phyloP scores from a whole-genome alignment of 2,797 vertebrate species.

The Schizopygopsis malacanthus region DNA sequence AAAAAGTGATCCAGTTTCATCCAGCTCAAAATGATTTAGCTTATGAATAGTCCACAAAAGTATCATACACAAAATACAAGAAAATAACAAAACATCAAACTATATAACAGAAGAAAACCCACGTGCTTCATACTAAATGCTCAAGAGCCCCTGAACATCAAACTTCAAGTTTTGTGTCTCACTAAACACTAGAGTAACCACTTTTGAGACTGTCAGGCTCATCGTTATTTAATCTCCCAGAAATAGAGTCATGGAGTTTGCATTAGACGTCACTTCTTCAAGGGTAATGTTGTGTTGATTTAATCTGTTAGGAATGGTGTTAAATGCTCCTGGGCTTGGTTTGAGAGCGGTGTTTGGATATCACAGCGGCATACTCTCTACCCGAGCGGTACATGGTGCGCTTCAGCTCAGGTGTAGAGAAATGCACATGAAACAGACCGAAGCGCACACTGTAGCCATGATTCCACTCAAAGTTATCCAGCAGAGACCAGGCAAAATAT shows the following conservation, averaged over 20 bases:
- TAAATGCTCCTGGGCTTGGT: constrained; percentile 6
- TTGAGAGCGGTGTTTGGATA: constrained; percentile 68
- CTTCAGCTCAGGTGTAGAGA: constrained; percentile 68
- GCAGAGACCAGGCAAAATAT: constrained; percentile 82
- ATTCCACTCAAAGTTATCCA: constrained; percentile 87
- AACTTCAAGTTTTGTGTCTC: not conserved
- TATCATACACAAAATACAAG: not conserved
- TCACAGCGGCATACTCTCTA: constrained; percentile 78
- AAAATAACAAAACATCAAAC: not conserved
- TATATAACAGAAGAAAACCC: not conserved
- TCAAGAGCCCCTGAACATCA: not conserved
- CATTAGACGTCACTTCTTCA: not conserved
- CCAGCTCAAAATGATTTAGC: not conserved
- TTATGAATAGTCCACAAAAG: not conserved
- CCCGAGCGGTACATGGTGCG: constrained; percentile 80
- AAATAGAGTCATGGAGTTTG: not conserved
- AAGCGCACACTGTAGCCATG: constrained; percentile 80
- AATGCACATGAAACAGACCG: constrained; percentile 86
- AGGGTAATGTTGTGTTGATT: not conserved
- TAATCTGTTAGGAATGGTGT: not conserved
- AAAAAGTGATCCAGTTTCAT: not conserved
- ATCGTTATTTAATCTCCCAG: not conserved
- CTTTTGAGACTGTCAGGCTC: not conserved
- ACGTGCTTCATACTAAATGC: not conserved
- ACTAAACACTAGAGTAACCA: not conserved